Conservation (phyloP, 2,888 invertebrate genomes). For the Catonia carolina region DNA sequence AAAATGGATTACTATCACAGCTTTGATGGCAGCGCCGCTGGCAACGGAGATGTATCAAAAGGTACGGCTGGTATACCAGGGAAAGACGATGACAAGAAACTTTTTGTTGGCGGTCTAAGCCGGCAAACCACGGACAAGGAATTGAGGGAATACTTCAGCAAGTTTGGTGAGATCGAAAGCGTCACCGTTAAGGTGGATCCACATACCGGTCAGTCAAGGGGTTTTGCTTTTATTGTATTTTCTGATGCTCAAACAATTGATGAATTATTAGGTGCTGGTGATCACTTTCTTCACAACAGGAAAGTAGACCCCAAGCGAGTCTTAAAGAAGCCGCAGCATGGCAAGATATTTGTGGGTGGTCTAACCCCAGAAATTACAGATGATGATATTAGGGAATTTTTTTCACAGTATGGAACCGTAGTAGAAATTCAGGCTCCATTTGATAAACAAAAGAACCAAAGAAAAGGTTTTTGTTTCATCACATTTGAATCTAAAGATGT, state of each 20-base stretch:
- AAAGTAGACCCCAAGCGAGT: slow-evolving; percentile 58
- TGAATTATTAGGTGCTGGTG: slow-evolving; percentile 46
- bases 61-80: slow-evolving; percentile 36
- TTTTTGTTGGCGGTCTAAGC: slow-evolving; percentile 57
- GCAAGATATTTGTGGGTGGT: slow-evolving; percentile 59
- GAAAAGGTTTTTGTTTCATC: slow-evolving; percentile 58
- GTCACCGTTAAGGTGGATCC: slow-evolving; percentile 56
- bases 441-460: slow-evolving; percentile 55
- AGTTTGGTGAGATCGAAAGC: slow-evolving; percentile 55
- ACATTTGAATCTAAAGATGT: slow-evolving; percentile 55
- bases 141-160: slow-evolving; percentile 53
- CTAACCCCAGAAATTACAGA: slow-evolving; percentile 54
- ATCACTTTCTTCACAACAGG: slow-evolving; percentile 54
- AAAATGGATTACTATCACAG: slow-evolving; percentile 12
- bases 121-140: slow-evolving; percentile 54
- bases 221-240: slow-evolving; percentile 60
- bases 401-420: slow-evolving; percentile 52
- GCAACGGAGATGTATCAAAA: slow-evolving; percentile 5
- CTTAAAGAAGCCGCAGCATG: slow-evolving; percentile 53
- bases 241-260: slow-evolving; percentile 50
- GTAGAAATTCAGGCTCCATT: slow-evolving; percentile 57
- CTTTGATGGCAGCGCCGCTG: not conserved
- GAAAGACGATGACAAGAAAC: slow-evolving; percentile 49
- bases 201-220: slow-evolving; percentile 53
- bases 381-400: slow-evolving; percentile 52